Conservation (phyloP, 2,797 vertebrate genomes). For the Cyclura pinguis region DNA sequence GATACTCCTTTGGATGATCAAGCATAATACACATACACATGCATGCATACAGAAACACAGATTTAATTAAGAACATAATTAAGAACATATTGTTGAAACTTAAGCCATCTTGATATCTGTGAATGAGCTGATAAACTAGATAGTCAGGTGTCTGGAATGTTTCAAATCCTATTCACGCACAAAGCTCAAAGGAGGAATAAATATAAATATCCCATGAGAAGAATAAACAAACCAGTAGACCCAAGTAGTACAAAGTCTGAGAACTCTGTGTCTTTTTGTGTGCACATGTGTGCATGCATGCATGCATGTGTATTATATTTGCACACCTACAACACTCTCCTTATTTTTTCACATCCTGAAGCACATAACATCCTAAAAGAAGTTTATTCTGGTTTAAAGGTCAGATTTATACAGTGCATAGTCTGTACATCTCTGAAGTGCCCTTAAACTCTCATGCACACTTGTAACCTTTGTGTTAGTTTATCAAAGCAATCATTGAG, state of each 20-base stretch:
- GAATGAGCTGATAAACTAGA: background rate
- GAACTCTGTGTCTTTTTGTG: no score
- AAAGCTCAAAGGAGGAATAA: background rate
- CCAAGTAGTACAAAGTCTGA: background rate
- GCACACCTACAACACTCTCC: background rate
- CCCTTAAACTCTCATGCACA: constrained; percentile 35
- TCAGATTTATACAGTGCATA: background rate
- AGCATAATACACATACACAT: no score
- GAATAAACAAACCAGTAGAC: background rate
- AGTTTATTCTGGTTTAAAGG: constrained; percentile 17
- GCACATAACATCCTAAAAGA: background rate
- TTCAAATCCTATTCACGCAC: background rate
- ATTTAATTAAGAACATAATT: constrained; percentile 21
- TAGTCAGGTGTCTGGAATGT: background rate
- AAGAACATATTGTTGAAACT: background rate
- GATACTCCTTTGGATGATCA: background rate
- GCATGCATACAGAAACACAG: background rate
- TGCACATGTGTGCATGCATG: no score
- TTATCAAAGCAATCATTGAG: constrained; percentile 56
- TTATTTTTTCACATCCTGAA: background rate
- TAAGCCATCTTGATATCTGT: background rate
- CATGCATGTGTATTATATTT: background rate
- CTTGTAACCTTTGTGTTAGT: constrained; percentile 42
- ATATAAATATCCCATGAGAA: background rate
- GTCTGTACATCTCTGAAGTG: constrained; percentile 15